These are phyloP conservation scores for Caenorhabditis latens DNA, from an alignment of 1,140 invertebrate species.

Conservation along the genomic window DNA sequence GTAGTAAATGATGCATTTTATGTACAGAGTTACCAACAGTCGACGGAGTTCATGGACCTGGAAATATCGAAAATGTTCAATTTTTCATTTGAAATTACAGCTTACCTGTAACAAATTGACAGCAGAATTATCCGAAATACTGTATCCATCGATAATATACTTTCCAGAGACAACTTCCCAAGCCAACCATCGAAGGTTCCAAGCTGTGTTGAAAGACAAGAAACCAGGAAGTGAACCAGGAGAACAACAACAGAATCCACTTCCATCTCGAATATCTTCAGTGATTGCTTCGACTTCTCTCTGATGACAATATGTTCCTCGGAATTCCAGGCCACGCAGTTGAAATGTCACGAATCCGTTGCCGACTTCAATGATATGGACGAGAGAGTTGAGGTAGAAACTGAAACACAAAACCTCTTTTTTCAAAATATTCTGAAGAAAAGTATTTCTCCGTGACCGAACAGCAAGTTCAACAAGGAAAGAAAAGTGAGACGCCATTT, in stretches of 20 bases:
- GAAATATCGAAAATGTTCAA: background rate
- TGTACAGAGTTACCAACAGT: conserved; percentile 95
- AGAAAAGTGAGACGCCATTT: too few relatives aligned
- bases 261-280: conserved; percentile 82
- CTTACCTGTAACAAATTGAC: conserved; percentile 90
- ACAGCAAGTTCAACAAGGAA: too few relatives aligned
- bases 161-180: conserved; percentile 95
- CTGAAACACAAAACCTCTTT: conserved; percentile 82
- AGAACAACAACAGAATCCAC: conserved; percentile 90
- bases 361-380: conserved; percentile 97
- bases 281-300: conserved; percentile 90
- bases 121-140: conserved; percentile 95
- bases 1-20: conserved; percentile 99
- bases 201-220: conserved; percentile 92
- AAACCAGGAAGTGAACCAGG: conserved; percentile 91
- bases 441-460: too few relatives aligned
- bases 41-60: conserved; percentile 92
- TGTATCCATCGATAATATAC: conserved; percentile 97
- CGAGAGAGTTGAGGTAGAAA: conserved; percentile 96
- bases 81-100: background rate
- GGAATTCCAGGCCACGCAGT: conserved; percentile 93
- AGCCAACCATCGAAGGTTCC: conserved; percentile 95
- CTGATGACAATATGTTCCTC: conserved; percentile 98
- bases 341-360: conserved; percentile 99
- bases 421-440: too few relatives aligned